Conservation (phyloP, 2,113 vertebrate genomes). For the Aptenodytes patagonicus region DNA sequence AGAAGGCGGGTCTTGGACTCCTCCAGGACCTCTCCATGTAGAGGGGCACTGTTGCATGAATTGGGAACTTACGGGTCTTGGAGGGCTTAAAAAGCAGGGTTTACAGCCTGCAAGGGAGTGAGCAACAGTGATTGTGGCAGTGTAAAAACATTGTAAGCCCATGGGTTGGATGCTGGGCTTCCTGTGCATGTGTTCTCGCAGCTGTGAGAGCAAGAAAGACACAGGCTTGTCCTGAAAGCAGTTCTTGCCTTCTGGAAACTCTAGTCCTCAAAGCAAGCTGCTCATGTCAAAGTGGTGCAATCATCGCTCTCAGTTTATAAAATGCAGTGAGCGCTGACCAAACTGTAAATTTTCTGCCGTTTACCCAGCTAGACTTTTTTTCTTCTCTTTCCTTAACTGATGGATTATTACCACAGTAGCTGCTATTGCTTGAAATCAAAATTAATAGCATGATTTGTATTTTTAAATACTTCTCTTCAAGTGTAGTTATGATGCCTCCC, state of each 20-base stretch:
- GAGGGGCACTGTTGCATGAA: neutral
- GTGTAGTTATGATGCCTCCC: neutral
- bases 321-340: neutral
- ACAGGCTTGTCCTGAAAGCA: neutral
- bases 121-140: neutral
- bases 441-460: neutral
- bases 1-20: neutral
- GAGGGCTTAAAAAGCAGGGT: neutral
- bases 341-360: neutral
- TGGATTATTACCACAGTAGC: neutral
- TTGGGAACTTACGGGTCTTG: neutral
- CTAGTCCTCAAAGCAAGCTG: neutral
- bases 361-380: neutral
- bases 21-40: neutral
- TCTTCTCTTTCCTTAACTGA: neutral
- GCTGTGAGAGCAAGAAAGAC: neutral
- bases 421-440: neutral
- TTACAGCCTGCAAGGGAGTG: neutral
- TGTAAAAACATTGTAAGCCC: neutral
- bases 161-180: neutral
- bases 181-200: fast-evolving
- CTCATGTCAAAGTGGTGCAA: neutral
- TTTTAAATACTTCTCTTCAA: constrained; percentile 7
- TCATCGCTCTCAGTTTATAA: neutral
- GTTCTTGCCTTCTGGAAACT: neutral